Base-by-base conservation (phyloP, 2,113 vertebrate species). In the Larimichthys polyactis region DNA sequence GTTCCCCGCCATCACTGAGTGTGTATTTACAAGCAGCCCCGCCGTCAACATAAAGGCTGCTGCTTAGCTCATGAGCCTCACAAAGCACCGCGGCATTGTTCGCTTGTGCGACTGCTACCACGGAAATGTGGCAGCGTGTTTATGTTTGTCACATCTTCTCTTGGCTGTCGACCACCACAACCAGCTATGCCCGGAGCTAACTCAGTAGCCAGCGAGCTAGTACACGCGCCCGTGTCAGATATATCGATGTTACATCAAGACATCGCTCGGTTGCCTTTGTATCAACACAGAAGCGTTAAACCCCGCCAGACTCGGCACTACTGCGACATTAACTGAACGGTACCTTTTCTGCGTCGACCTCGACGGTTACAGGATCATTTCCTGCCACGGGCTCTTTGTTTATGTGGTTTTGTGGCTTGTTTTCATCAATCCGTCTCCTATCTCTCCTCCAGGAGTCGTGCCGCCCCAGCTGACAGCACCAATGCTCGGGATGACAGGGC, bases 391-490 rank as follows among this genome's bases (percentile, higher is more conserved):
- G 17, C 71, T 87, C 83, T 90, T 88, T 90, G 78, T 88, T 90
- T 85, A 32, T 70, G 59, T 78, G 82, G 2, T 78, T 70, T 55
- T 10, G 51, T 48, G 63, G 75, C 74, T 87, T 84, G 88, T 93
- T 91, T 87, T 90, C 89, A 94, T 92, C 92, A 81, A 79, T 86
- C 71, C 79, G 76, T 87, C 87, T 88, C 81, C 87, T 82, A 86
- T 85, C 90, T 84, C 79, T 91, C 87, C 92, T 93, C 90, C 90
- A 72, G 78, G 78, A 89, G 70, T 90, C 90, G 91, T 88, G 87
- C 85, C 78, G 86, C 89, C 89, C 83, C 79, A 86, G 91, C 89
- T 93, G 93, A 90, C 94, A 94, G 93, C 84, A 12, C 81, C 62
- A 65, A 79, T 52, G 84, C 82, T 74, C 44, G 20, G 82, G 92